Conservation (phyloP, 2,113 vertebrate species). For the Macquaria ambigua region DNA sequence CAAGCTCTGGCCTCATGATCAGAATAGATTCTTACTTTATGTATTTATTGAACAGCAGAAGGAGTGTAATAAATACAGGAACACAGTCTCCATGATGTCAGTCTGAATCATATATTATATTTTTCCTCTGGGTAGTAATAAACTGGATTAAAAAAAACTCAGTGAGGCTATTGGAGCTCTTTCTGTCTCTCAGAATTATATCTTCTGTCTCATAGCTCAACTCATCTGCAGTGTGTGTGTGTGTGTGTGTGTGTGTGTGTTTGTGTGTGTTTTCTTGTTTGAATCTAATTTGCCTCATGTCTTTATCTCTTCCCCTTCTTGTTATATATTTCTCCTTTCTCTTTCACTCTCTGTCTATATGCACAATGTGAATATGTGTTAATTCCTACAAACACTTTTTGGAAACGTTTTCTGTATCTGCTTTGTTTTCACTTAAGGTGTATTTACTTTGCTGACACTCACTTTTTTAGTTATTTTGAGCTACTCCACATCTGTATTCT, state of each 20-base stretch:
- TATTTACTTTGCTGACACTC: slow-evolving; percentile 3
- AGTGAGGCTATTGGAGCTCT: background rate
- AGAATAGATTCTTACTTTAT: background rate
- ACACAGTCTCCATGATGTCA: slow-evolving; percentile 21
- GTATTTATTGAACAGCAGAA: slow-evolving; percentile 17
- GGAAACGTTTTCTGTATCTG: background rate
- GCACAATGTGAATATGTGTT: no score
- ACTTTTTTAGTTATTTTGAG: background rate
- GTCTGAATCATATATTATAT: slow-evolving; percentile 8
- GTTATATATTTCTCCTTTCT: background rate
- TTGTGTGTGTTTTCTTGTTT: slow-evolving; percentile 3
- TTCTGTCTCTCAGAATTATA: slow-evolving; percentile 8
- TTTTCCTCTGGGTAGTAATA: background rate
- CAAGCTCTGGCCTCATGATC: background rate
- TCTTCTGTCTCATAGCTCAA: background rate
- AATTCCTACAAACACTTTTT: background rate
- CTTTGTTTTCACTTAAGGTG: background rate
- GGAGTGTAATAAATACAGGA: slow-evolving; percentile 8
- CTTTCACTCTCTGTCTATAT: background rate
- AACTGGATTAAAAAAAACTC: background rate
- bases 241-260: slow-evolving; percentile 21
- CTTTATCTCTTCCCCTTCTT: slow-evolving; percentile 1
- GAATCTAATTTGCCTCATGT: slow-evolving; percentile 6
- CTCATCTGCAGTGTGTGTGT: slow-evolving; percentile 11
- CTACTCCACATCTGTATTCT: slow-evolving; percentile 7